Evolutionary conservation across 2,888 invertebrate species (phyloP).

Genomic region (Thera britannica): DNA sequence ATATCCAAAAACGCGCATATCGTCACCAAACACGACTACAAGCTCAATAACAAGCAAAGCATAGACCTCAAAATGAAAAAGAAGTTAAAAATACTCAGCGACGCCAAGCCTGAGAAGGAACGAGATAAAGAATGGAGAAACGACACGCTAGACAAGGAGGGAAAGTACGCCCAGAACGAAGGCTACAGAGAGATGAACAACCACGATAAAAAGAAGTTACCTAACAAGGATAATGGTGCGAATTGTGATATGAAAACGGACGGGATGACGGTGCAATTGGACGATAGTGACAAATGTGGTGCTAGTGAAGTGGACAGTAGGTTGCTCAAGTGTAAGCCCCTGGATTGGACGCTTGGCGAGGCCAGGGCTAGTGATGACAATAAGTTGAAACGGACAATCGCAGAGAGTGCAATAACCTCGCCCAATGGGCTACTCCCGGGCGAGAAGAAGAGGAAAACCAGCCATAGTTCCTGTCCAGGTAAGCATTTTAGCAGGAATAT

Average conservation of each 20-base stretch:
- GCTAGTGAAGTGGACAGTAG: slow-evolving; percentile 74
- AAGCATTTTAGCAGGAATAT: slow-evolving; percentile 44
- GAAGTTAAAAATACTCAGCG: slow-evolving; percentile 70
- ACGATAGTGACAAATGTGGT: slow-evolving; percentile 68
- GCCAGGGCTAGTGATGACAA: slow-evolving; percentile 58
- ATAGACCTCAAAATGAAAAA: slow-evolving; percentile 75
- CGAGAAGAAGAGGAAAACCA: slow-evolving; percentile 87
- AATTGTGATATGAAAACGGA: slow-evolving; percentile 78
- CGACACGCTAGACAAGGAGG: slow-evolving; percentile 83
- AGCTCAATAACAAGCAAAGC: slow-evolving; percentile 68
- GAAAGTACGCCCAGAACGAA: slow-evolving; percentile 80
- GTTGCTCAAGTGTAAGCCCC: slow-evolving; percentile 67
- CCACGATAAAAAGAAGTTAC: slow-evolving; percentile 79
- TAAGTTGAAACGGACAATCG: slow-evolving; percentile 73
- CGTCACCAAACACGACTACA: slow-evolving; percentile 78
- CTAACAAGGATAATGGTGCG: slow-evolving; percentile 66
- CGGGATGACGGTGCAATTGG: slow-evolving; percentile 66
- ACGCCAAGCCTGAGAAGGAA: slow-evolving; percentile 68
- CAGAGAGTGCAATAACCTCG: slow-evolving; percentile 74
- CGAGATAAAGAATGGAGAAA: slow-evolving; percentile 85
- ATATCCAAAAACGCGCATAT: slow-evolving; percentile 80
- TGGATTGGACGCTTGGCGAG: slow-evolving; percentile 75
- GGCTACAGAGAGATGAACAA: slow-evolving; percentile 81
- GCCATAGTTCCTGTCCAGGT: slow-evolving; percentile 84
- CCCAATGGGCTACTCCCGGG: slow-evolving; percentile 86